A percentile compares a stretch with the other conserved stretches of the same genome.
Conservation (phyloP, 2,113 vertebrate genomes). For the Gymnorhina tibicen region DNA sequence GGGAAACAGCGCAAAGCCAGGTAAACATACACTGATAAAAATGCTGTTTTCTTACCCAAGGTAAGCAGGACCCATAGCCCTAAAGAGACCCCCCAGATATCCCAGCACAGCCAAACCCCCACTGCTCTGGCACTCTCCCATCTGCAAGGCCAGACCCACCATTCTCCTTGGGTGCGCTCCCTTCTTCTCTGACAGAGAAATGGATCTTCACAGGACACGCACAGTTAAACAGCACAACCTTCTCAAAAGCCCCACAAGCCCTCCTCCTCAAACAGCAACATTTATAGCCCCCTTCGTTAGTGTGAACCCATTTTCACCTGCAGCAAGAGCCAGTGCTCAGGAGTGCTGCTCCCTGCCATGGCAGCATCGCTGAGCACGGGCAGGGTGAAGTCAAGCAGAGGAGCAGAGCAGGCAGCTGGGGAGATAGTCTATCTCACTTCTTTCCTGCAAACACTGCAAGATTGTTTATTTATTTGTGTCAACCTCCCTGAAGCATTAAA, state of each 20-base stretch:
- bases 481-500: not conserved
- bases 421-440: not conserved
- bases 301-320: not conserved
- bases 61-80: not conserved
- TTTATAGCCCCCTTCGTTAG: fast-evolving
- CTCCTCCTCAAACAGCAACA: fast-evolving
- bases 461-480: not conserved
- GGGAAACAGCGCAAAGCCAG: not conserved
- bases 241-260: not conserved
- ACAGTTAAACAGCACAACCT: not conserved
- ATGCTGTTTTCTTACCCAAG: fast-evolving
- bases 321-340: fast-evolving
- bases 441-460: not conserved
- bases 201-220: fast-evolving
- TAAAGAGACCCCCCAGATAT: fast-evolving
- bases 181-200: fast-evolving
- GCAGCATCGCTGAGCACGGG: fast-evolving
- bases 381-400: not conserved
- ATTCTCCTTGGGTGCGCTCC: fast-evolving
- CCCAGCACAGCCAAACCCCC: not conserved
- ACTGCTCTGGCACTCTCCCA: not conserved
- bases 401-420: not conserved
- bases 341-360: not conserved
- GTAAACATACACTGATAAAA: fast-evolving
- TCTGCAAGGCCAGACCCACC: fast-evolving